Evolutionary conservation across 2,888 invertebrate species (phyloP), one percentile per base, ranked within the genome.

Genomic region (Nomada ruficornis): DNA sequence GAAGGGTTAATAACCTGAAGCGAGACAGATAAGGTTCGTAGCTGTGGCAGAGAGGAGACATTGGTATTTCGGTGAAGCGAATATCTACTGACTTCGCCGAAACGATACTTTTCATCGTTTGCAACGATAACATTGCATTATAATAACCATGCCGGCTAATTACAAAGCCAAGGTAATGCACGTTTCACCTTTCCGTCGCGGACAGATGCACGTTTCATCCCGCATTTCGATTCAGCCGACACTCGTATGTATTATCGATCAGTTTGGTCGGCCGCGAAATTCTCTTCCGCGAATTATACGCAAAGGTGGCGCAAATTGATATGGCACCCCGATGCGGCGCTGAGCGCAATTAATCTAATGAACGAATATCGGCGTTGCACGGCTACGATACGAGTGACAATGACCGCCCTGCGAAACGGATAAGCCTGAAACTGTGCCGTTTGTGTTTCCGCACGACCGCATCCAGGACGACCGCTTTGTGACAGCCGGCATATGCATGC

Each of bases 291-390:
- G 80, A 75, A 84, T 86, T 76, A 75, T 70, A 62, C 75, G 75
- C 79, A 80, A 82, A 85, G 77, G 75, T 75, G 72, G 59, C 63
- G 44, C 47, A 68, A 52, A 81, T 75, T 63, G 82, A 85, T 82
- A 80, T 65, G 65, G 74, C 68, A 15, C 23, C 50, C 26, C 72
- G 70, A 26, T 42, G 71, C 50, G 55, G 42, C 15, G 47, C 15
- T 5, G 47, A 70, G 47, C 62, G 82, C 68, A 86, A 83, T 87
- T 82, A 83, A 87, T 86, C 87, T 81, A 78, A 83, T 86, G 74
- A 57, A 72, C 75, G 77, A 76, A 77, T 78, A 82, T 82, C 79
- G 75, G 59, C 77, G 75, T 75, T 69, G 73, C 64, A 64, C 29
- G 36, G 26, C 60, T 36, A 74, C 54, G 67, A 75, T 70, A 65